Base-by-base conservation (phyloP, 2,797 vertebrate species). In the Todus mexicanus region DNA sequence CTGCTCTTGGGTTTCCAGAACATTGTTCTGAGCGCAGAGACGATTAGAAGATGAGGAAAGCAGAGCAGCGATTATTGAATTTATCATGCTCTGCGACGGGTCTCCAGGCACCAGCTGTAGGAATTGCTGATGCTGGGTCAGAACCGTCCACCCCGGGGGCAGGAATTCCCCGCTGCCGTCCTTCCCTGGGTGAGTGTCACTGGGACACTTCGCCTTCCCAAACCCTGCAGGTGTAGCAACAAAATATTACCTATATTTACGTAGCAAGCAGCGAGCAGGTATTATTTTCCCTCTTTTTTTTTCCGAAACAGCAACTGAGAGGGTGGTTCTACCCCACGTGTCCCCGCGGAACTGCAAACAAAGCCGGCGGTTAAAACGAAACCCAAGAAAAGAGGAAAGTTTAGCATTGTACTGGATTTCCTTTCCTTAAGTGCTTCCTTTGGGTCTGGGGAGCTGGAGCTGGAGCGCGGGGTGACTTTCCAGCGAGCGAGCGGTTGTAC, bases 361-460 rank as follows among this genome's bases (percentile, higher is more conserved):
- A 92, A 77, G 40, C 40, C 45, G 56, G 29, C 5, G 14, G 73
- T 51, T 20, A 29, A 25, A 5, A 13, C 4, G 16, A 26, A 51
- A 27, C 15, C 10, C 15, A 50, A 26, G 9, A 27, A 27, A 53
- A 50, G 17, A 18, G 59, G 59, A 70, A 74, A 25, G 40, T 72
- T 74, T 51, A 68, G 51, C 59, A 60, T 76, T 79, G 60, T 83
- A 6, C 18, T 79, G n/a, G 81, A 74, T 92, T 87, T 91, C 90
- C 84, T 96, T 88, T 73, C 56, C 64, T 54, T 65, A 66, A 81
- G 70, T 54, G 51, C 72, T 90, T 94, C 90, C 81, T 77, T 50
- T 59, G 59, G 71, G 60, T 70, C 21, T 60, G 53, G 50, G 70
- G 80, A 59, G 37, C 51, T n/a, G 88, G 84, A 74, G 73, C 68